Evolutionary conservation across 2,113 vertebrate species (phyloP).

Genomic region (Aramus guarauna): DNA sequence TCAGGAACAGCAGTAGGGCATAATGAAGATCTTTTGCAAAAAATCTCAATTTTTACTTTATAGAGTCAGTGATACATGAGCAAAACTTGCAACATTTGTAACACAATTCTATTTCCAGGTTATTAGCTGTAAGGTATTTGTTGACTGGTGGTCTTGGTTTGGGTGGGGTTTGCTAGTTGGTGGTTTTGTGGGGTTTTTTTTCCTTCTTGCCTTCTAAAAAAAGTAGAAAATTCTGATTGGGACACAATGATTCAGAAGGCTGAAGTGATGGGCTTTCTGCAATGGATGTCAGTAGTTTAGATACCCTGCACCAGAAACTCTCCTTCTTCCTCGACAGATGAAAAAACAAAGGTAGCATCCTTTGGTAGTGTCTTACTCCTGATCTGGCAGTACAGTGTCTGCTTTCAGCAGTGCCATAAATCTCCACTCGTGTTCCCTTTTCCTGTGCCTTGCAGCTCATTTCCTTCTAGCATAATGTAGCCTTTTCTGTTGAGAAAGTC

Average conservation of each 20-base stretch:
- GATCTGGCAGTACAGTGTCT: constrained; percentile 54
- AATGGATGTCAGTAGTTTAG: background rate
- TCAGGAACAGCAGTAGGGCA: background rate
- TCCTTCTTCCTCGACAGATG: background rate
- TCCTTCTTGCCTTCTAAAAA: background rate
- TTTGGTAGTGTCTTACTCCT: constrained; percentile 7
- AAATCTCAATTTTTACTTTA: background rate
- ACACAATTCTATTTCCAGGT: background rate
- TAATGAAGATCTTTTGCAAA: background rate
- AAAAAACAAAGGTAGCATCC: constrained; percentile 37
- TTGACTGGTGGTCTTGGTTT: background rate
- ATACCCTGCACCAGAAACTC: background rate
- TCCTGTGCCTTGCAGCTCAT: constrained; percentile 65
- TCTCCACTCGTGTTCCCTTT: constrained; percentile 64
- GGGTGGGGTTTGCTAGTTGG: background rate
- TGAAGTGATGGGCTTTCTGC: background rate
- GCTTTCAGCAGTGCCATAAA: constrained; percentile 59
- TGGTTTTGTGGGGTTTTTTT: background rate
- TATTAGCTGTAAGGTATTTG: background rate
- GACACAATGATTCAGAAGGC: background rate
- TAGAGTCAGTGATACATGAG: background rate
- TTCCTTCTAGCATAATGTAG: constrained; percentile 66
- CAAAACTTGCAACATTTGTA: background rate
- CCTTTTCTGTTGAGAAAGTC: constrained; percentile 64
- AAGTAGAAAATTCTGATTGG: background rate